Evolutionary conservation across 1,140 invertebrate species (phyloP), one percentile per base, ranked within the genome.

Genomic region (Megalonaias nervosa): DNA sequence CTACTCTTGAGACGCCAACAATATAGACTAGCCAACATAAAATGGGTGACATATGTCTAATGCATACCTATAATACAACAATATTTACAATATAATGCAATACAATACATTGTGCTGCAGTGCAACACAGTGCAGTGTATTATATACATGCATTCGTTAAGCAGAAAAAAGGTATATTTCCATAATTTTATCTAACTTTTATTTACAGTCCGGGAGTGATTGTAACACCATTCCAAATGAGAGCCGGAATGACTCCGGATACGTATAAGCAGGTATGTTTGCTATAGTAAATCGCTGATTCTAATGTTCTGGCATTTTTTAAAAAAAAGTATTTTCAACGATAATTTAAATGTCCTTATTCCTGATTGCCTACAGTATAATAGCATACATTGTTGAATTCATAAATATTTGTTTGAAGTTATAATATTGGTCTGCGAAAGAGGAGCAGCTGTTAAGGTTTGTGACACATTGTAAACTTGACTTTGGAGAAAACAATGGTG

Each of bases 221-320:
- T 73, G 83, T 94, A 1, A 97, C 95, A 1, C 94, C 96, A 83
- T 86, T 97, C 13, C 96, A 97, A 65, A 94, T 93, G 81, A 91
- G 93, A 58, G 94, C 94, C 59, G 96, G 96, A 14, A 92, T 97
- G 91, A 91, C 88, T 77, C 93, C 95, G 72, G 93, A 94, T 73
- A 91, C 93, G 38, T 95, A 97, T 89, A 88, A 91, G 60, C 90
- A 92, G 84, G 92, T 93, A 84, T 79, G 57, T 19, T 12, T 62
- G 1, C 3, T 26, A 21, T 57, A 66, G 38, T 66, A 31, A 23
- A 38, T 31, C 23, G 38, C n/a, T 23, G 64, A 9, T 5, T 66
- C 19, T 13, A 21, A 38, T 55, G 11, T n/a, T 48, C 14, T 23
- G n/a, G 4, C 15, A 65, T 57, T 2, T 65, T 19, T 6, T 1